phyloP scores from a whole-genome alignment of 2,797 vertebrate genomes.

The Pitangus sulphuratus region DNA sequence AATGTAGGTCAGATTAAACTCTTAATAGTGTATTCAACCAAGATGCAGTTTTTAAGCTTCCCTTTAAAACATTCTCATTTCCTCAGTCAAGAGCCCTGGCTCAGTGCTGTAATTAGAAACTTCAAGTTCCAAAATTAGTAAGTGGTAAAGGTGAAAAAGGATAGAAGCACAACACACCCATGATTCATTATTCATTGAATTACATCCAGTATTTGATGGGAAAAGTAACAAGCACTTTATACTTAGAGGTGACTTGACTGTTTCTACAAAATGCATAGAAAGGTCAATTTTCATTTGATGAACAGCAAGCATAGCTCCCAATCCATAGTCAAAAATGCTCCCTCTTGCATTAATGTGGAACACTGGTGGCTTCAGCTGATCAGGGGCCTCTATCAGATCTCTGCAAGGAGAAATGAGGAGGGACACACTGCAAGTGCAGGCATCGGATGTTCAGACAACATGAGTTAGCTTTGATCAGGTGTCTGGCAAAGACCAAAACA shows the following conservation, averaged over 20 bases:
- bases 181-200: conserved; percentile 15
- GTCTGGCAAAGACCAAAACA: neutral
- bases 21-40: neutral
- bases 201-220: neutral
- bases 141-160: conserved; percentile 14
- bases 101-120: neutral
- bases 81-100: neutral
- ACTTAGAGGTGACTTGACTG: neutral
- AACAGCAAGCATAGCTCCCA: neutral
- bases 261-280: neutral
- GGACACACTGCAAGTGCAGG: neutral
- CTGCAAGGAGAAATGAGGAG: neutral
- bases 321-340: neutral
- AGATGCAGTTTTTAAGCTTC: neutral
- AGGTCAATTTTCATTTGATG: neutral
- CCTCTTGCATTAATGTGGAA: neutral
- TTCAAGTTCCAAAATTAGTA: conserved; percentile 41
- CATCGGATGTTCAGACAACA: neutral
- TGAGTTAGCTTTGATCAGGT: neutral
- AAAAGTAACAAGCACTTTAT: neutral
- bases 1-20: neutral
- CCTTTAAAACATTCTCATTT: neutral
- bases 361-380: neutral
- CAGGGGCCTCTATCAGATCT: neutral
- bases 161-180: conserved; percentile 10